Conservation (phyloP, 2,888 invertebrate genomes). For the Exephanes ischioxanthus region DNA sequence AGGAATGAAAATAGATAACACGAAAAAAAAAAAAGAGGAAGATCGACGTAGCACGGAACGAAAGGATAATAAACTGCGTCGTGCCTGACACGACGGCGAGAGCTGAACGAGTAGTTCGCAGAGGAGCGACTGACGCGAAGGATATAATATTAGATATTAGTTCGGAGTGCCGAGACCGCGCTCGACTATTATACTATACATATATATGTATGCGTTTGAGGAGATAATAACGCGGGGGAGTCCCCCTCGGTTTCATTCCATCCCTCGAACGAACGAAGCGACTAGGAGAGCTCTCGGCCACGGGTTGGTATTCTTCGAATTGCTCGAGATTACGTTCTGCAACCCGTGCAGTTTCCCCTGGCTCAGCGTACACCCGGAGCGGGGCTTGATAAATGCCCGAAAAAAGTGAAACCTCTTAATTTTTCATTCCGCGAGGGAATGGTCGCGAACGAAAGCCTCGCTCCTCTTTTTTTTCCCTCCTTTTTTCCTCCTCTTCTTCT, state of each 20-base stretch:
- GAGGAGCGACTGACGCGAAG: slow-evolving; percentile 44
- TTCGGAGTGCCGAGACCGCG: slow-evolving; percentile 21
- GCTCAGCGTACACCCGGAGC: slow-evolving; percentile 36
- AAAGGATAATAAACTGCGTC: slow-evolving; percentile 48
- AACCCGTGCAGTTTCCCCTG: slow-evolving; percentile 77
- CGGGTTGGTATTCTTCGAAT: slow-evolving; percentile 72
- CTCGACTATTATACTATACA: slow-evolving; percentile 5
- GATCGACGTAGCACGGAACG: background rate
- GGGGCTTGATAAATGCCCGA: slow-evolving; percentile 77
- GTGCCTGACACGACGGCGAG: slow-evolving; percentile 16
- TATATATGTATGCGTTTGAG: slow-evolving; percentile 32
- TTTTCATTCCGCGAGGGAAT: slow-evolving; percentile 73
- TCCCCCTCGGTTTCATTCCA: background rate
- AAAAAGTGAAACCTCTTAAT: slow-evolving; percentile 78
- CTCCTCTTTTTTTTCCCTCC: background rate
- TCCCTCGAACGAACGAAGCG: slow-evolving; percentile 17
- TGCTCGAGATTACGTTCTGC: slow-evolving; percentile 82
- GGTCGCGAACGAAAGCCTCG: slow-evolving; percentile 9
- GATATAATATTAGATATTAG: slow-evolving; percentile 61
- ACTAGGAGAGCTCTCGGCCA: slow-evolving; percentile 28
- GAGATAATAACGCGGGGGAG: slow-evolving; percentile 55
- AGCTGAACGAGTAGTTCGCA: slow-evolving; percentile 45
- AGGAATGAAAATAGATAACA: slow-evolving; percentile 31
- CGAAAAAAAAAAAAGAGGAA: slow-evolving; percentile 1
- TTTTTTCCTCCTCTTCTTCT: background rate